Conservation (phyloP, 2,888 invertebrate genomes). For the Scaptomyza tumidula region DNA sequence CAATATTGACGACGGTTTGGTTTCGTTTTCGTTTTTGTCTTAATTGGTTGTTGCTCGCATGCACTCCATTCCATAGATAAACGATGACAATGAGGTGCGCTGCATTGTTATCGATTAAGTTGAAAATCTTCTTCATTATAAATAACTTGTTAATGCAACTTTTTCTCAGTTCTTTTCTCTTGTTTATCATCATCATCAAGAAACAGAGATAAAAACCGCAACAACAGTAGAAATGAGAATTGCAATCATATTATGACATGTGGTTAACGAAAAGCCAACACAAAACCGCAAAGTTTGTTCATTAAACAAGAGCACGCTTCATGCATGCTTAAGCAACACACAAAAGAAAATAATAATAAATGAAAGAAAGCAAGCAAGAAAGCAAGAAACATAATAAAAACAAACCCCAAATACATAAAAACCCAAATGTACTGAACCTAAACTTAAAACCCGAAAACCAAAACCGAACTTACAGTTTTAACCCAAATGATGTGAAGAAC, state of each 20-base stretch:
- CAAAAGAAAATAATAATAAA: conserved; percentile 24
- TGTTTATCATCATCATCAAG: conserved; percentile 10
- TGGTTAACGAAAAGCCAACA: conserved; percentile 60
- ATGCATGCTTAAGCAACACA: conserved; percentile 68
- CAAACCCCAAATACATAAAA: conserved; percentile 25
- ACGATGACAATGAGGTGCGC: not conserved
- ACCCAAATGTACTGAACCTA: conserved; percentile 37
- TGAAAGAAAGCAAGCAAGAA: not conserved
- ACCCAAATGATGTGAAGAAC: conserved; percentile 45
- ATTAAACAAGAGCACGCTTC: conserved; percentile 69
- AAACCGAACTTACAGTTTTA: conserved; percentile 17
- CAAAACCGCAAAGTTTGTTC: conserved; percentile 65
- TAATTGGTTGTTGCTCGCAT: conserved; percentile 45
- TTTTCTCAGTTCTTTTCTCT: conserved; percentile 10
- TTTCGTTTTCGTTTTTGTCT: conserved; percentile 23
- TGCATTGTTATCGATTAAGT: too few relatives aligned
- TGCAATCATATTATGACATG: conserved; percentile 55
- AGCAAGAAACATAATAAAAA: conserved; percentile 4
- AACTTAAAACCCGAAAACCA: conserved; percentile 24
- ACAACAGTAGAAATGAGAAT: conserved; percentile 12
- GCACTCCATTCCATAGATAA: conserved; percentile 4
- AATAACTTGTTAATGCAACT: not conserved
- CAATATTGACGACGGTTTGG: conserved; percentile 27
- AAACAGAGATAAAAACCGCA: conserved; percentile 2
- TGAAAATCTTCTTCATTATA: too few relatives aligned